Evolutionary conservation across 1,140 invertebrate species (phyloP).

Genomic region (Arion vulgaris): DNA sequence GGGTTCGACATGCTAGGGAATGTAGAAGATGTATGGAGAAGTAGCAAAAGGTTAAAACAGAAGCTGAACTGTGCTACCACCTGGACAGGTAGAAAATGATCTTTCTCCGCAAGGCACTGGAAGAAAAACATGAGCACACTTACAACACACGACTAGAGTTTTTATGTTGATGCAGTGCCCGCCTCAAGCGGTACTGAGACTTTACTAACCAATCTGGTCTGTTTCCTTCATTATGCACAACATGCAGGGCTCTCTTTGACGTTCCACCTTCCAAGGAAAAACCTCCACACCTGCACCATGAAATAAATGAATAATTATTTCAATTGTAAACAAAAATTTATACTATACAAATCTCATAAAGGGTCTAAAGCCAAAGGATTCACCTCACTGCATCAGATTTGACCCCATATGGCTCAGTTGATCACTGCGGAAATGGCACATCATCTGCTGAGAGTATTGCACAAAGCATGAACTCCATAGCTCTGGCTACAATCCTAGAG

Average conservation of each 20-base stretch:
- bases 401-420: too few species aligned
- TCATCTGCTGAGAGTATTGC: too few species aligned
- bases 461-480: too few species aligned
- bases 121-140: background rate
- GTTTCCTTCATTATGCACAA: constrained; percentile 78
- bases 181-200: background rate
- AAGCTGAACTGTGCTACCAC: background rate
- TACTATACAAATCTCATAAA: too few species aligned
- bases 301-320: background rate
- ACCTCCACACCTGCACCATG: constrained; percentile 80
- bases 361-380: too few species aligned
- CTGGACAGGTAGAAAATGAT: background rate
- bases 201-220: constrained; percentile 77
- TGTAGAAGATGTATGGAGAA: background rate
- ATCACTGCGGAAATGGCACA: too few species aligned
- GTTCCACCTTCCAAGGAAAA: constrained; percentile 87
- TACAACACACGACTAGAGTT: constrained; percentile 10
- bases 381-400: too few species aligned
- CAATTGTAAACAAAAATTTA: too few species aligned
- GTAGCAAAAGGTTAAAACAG: background rate
- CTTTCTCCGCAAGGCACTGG: background rate
- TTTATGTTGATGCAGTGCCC: background rate
- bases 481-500: too few species aligned
- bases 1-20: too few species aligned
- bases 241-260: constrained; percentile 78